A percentile compares a stretch with the other conserved stretches of the same genome.
Conservation (phyloP, 2,888 invertebrate genomes). For the Allophyes oxyacanthae region DNA sequence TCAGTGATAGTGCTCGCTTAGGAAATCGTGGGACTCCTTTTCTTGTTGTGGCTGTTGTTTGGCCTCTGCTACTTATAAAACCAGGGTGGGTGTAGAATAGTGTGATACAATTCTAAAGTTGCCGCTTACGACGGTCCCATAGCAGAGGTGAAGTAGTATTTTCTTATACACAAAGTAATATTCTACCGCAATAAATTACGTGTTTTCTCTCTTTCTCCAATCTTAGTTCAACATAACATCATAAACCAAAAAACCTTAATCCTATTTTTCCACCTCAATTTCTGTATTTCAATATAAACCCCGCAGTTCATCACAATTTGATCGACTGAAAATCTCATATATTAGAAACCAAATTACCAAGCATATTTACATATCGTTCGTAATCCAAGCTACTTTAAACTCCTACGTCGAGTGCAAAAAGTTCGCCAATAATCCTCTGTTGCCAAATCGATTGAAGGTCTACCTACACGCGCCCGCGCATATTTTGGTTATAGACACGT, state of each 20-base stretch:
- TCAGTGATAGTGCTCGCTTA: too few species aligned
- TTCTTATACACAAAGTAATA: not conserved
- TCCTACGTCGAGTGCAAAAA: slow-evolving; percentile 32
- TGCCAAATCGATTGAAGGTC: slow-evolving; percentile 28
- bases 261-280: slow-evolving; percentile 26
- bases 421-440: slow-evolving; percentile 13
- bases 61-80: too few species aligned
- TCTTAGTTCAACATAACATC: slow-evolving; percentile 3
- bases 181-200: not conserved
- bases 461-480: slow-evolving; percentile 16
- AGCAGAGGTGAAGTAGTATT: not conserved
- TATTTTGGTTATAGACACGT: slow-evolving; percentile 56
- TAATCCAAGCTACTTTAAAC: slow-evolving; percentile 22
- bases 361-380: slow-evolving; percentile 35
- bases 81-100: too few species aligned
- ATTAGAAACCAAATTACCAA: slow-evolving; percentile 4
- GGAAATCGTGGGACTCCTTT: too few species aligned
- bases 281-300: slow-evolving; percentile 25
- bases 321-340: slow-evolving; percentile 14
- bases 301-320: slow-evolving; percentile 14
- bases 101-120: too few species aligned
- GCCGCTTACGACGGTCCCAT: too few species aligned
- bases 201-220: slow-evolving; percentile 3
- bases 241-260: slow-evolving; percentile 10
- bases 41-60: too few species aligned